Percentiles rank a stretch among this genome's conserved stretches.
phyloP scores from a whole-genome alignment of 2,888 invertebrate species.

The Caenorhabditis uteleia region DNA sequence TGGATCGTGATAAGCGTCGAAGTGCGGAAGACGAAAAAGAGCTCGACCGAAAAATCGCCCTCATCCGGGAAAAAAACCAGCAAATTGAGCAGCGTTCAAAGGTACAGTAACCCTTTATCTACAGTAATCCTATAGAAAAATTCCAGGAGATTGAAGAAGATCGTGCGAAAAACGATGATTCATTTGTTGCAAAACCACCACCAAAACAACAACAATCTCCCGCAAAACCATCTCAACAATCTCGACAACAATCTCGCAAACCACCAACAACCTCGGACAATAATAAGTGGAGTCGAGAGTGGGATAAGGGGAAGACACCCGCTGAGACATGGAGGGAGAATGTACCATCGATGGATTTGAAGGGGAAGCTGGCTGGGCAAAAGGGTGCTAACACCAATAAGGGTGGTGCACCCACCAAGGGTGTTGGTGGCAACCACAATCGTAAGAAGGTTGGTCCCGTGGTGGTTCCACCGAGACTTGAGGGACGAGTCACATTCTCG shows the following conservation, averaged over 20 bases:
- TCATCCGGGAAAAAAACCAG: constrained; percentile 57
- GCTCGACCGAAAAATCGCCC: constrained; percentile 56
- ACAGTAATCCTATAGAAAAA: not conserved
- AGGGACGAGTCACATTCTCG: constrained; percentile 29
- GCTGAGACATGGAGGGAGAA: constrained; percentile 54
- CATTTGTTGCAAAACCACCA: constrained; percentile 31
- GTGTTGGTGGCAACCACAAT: constrained; percentile 4
- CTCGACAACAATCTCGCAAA: not conserved
- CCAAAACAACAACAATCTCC: constrained; percentile 31
- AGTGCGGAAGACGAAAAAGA: constrained; percentile 51
- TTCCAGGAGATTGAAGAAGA: constrained; percentile 55
- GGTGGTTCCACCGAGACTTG: constrained; percentile 25
- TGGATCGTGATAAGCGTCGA: constrained; percentile 44
- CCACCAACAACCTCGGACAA: constrained; percentile 5
- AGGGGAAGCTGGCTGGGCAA: constrained; percentile 39
- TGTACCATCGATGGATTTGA: constrained; percentile 53
- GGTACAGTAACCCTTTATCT: constrained; percentile 15
- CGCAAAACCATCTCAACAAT: constrained; percentile 9
- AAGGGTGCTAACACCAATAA: not conserved
- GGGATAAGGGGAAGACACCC: constrained; percentile 58
- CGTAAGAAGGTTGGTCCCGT: not conserved
- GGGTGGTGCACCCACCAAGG: constrained; percentile 11
- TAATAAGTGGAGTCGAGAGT: constrained; percentile 45
- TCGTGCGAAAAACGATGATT: constrained; percentile 35
- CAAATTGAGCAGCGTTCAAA: constrained; percentile 52